Percentiles rank a stretch among this genome's conserved stretches.
phyloP scores from a whole-genome alignment of 2,888 invertebrate genomes.

The Panzeria rudis region DNA sequence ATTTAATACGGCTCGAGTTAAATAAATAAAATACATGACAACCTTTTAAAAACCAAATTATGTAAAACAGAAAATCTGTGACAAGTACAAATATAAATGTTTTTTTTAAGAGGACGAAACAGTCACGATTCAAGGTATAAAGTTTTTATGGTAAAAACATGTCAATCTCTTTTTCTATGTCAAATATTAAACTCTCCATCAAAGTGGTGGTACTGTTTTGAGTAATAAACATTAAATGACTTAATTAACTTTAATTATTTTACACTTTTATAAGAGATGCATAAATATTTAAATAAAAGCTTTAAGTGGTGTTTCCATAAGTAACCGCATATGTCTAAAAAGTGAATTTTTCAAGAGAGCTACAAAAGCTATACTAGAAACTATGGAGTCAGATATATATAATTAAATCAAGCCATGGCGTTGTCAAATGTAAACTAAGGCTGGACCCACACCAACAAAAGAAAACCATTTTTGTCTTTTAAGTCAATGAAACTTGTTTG shows the following conservation, averaged over 20 bases:
- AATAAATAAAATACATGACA: constrained; percentile 43
- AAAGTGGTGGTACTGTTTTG: background rate
- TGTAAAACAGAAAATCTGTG: background rate
- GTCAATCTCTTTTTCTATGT: background rate
- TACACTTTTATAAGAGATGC: background rate
- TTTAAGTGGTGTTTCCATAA: no score
- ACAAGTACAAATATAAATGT: background rate
- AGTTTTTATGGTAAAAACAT: background rate
- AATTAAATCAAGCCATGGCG: no score
- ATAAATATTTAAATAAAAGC: background rate
- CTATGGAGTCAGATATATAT: no score
- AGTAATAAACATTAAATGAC: no score
- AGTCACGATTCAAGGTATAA: background rate
- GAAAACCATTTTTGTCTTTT: no score
- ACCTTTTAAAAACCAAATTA: constrained; percentile 11
- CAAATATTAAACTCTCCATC: background rate
- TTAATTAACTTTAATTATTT: background rate
- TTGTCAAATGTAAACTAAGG: no score
- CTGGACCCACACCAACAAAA: no score
- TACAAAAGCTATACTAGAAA: no score
- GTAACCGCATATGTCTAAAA: no score
- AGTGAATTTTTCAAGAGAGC: no score
- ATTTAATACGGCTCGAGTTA: constrained; percentile 23
- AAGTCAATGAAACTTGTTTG: no score
- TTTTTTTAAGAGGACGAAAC: background rate